Conservation (phyloP, 2,888 invertebrate species). For the Drosophila yooni region DNA sequence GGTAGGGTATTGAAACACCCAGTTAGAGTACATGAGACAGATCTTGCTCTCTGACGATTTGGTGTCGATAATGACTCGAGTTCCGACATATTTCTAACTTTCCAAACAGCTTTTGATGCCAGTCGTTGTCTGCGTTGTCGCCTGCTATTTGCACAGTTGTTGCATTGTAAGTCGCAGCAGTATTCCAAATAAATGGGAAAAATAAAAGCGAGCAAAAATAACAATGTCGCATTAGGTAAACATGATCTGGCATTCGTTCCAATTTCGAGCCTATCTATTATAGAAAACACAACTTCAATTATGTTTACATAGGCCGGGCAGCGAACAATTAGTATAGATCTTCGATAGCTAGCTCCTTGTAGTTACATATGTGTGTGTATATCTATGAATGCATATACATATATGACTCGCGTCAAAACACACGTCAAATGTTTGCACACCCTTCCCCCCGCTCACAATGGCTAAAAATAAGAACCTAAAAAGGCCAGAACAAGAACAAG, state of each 20-base stretch:
- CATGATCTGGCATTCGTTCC: conserved; percentile 79
- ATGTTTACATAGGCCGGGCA: conserved; percentile 70
- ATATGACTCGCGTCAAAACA: conserved; percentile 79
- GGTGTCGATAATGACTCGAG: conserved; percentile 47
- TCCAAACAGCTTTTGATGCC: conserved; percentile 72
- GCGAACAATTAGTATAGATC: conserved; percentile 64
- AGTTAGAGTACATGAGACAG: conserved; percentile 21
- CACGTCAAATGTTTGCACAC: conserved; percentile 83
- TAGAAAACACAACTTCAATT: conserved; percentile 60
- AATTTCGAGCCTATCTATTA: conserved; percentile 64
- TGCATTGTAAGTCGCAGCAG: conserved; percentile 67
- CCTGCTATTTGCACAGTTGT: conserved; percentile 81
- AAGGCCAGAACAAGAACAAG: conserved; percentile 35
- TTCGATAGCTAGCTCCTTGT: conserved; percentile 35
- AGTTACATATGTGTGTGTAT: conserved; percentile 4
- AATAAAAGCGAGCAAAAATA: conserved; percentile 62
- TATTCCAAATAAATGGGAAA: conserved; percentile 71
- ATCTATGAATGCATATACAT: conserved; percentile 1
- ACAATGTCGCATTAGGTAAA: conserved; percentile 78
- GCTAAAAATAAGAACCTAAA: conserved; percentile 24
- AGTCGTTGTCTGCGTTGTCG: conserved; percentile 57
- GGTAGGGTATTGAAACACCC: conserved; percentile 32
- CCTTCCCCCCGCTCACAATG: conserved; percentile 40
- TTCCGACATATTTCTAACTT: conserved; percentile 71
- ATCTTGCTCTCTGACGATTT: conserved; percentile 33